A percentile compares a stretch with the other conserved stretches of the same genome.
These are phyloP conservation scores for Rhinella marina DNA, from an alignment of 2,797 vertebrate genomes.

Conservation along the genomic window DNA sequence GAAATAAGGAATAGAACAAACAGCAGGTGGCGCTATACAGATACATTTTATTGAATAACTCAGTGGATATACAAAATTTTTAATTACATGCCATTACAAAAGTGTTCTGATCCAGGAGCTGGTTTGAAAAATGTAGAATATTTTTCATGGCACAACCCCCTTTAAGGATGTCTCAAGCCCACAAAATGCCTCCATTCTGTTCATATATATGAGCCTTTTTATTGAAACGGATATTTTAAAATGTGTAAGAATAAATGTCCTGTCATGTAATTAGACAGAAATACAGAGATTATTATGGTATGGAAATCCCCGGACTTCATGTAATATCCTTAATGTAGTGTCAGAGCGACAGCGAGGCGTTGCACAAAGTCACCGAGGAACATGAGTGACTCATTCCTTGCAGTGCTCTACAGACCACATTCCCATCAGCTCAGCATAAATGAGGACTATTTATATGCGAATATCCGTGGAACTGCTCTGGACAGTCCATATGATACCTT, in stretches of 20 bases:
- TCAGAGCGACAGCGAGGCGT: neutral
- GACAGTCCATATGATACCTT: slow-evolving; percentile 48
- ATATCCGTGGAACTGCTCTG: slow-evolving; percentile 1
- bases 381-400: slow-evolving; percentile 18
- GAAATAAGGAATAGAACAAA: too few species aligned
- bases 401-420: slow-evolving; percentile 7
- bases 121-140: too few species aligned
- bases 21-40: too few species aligned
- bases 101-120: too few species aligned
- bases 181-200: neutral
- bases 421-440: slow-evolving; percentile 44
- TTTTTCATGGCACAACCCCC: neutral
- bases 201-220: neutral
- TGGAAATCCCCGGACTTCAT: slow-evolving; percentile 6
- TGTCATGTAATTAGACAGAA: neutral
- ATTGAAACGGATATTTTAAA: neutral
- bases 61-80: too few species aligned
- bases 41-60: too few species aligned
- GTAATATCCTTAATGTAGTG: slow-evolving; percentile 11
- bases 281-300: neutral
- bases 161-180: neutral
- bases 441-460: slow-evolving; percentile 44
- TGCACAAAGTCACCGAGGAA: slow-evolving; percentile 15
- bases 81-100: too few species aligned
- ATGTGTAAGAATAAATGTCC: neutral